phyloP scores from a whole-genome alignment of 1,140 invertebrate genomes.

The Neoseiulus cucumeris region DNA sequence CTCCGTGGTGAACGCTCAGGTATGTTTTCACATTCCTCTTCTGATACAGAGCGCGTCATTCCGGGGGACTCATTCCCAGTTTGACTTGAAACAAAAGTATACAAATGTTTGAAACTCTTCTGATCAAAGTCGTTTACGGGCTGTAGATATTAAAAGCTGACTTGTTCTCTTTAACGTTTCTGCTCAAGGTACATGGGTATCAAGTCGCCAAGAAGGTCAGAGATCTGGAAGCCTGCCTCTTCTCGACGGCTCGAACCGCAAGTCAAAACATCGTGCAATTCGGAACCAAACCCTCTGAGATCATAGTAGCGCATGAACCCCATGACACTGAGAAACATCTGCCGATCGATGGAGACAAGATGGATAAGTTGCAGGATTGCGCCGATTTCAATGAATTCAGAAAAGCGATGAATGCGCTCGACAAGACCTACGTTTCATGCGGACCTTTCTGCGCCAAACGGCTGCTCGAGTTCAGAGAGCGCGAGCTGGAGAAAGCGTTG shows the following conservation, averaged over 20 bases:
- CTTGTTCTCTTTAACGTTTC: too few species aligned
- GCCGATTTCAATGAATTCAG: neutral
- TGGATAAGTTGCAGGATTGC: neutral
- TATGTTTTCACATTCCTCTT: too few species aligned
- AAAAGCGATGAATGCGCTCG: neutral
- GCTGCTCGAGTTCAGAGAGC: neutral
- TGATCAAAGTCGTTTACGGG: too few species aligned
- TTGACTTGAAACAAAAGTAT: too few species aligned
- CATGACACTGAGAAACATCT: neutral
- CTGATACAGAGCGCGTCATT: too few species aligned
- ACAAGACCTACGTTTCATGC: neutral
- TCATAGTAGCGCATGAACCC: constrained; percentile 30
- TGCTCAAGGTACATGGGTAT: too few species aligned
- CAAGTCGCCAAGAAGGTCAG: constrained; percentile 42
- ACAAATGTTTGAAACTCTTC: too few species aligned
- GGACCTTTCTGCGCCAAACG: neutral
- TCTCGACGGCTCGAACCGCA: constrained; percentile 46
- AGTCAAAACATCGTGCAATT: constrained; percentile 45
- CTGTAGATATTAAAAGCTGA: too few species aligned
- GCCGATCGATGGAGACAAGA: neutral
- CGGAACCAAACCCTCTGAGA: constrained; percentile 29
- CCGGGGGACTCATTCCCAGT: too few species aligned
- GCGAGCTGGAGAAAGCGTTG: neutral
- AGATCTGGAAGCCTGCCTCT: constrained; percentile 47
- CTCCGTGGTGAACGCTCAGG: constrained; percentile 29